Evolutionary conservation across 2,113 vertebrate species (phyloP), one percentile per base, ranked within the genome.

Genomic region (Raja brachyura): DNA sequence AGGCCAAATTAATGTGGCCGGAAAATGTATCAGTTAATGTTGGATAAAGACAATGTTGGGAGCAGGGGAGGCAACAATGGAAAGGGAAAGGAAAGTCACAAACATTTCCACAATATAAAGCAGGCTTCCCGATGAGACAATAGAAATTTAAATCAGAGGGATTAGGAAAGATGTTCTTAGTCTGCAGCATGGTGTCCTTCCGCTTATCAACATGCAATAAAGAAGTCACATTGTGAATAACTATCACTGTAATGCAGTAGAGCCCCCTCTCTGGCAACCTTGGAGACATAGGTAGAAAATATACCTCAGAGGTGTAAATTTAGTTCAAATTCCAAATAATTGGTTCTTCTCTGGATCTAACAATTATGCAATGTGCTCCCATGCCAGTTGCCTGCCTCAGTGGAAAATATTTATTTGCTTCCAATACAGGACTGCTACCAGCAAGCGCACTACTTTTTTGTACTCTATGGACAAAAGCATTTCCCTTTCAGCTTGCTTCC

Each of bases 401-500:
- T 90, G 61, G 86, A 90, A 90, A 90, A 90, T 90, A 88, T 31
- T 88, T 31, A 63, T 88, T 56, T 63, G 59, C 83, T 88, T 88
- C 28, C 56, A 88, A 63, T 56, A 14, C 48, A 88, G 83, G 59
- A 63, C 25, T 33, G 22, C 22, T 90, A 61, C n/a, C 61, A 66
- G 86, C 31, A 33, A 33, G 6, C 81, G 22, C n/a, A 33, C 77
- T 68, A 48, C 61, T 13, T 22, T 68, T 39, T 90, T 68, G n/a
- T 66, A 90, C 86, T 68, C 86, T 33, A 90, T 20, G 14, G n/a
- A 16, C 86, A 90, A 90, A 90, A 90, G 4, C 6, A 83, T 56
- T 33, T 31, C n/a, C 25, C 10, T 14, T 66, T 20, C 28, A 7
- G 33, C 31, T 31, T 22, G 18, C 86, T 90, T 61, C 28, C 63